These are phyloP conservation scores for Phaonia tiefii DNA, from an alignment of 2,888 invertebrate genomes.

Conservation along the genomic window DNA sequence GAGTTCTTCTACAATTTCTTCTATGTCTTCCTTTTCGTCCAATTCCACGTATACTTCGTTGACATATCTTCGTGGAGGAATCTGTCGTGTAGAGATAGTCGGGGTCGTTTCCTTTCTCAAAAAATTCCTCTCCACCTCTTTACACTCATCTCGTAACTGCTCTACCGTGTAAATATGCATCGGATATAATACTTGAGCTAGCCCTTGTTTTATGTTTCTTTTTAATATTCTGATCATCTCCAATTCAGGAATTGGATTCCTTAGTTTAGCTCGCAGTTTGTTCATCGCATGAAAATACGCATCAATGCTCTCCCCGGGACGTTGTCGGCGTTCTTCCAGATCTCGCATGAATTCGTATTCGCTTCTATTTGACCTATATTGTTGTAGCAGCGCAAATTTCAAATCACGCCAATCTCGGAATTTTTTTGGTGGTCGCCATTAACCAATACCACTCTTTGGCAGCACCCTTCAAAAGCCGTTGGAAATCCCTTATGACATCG, in stretches of 20 bases:
- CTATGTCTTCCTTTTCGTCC: background rate
- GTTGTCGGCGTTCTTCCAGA: conserved; percentile 24
- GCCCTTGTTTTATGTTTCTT: conserved; percentile 25
- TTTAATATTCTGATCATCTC: conserved; percentile 46
- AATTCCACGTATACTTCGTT: background rate
- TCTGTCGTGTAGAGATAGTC: too few relatives aligned
- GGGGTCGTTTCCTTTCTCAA: background rate
- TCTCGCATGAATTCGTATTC: conserved; percentile 39
- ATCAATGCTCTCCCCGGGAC: conserved; percentile 21
- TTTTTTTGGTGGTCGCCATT: background rate
- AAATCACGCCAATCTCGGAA: background rate
- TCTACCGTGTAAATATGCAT: conserved; percentile 27
- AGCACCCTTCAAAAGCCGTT: background rate
- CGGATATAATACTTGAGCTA: conserved; percentile 28
- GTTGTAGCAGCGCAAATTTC: conserved; percentile 2
- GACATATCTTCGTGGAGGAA: background rate
- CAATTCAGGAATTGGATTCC: conserved; percentile 1
- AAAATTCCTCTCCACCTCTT: conserved; percentile 32
- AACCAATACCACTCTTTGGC: background rate
- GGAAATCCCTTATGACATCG: background rate
- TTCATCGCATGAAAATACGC: conserved; percentile 37
- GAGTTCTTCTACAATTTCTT: too few relatives aligned
- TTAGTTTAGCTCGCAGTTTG: conserved; percentile 29
- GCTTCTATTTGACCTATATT: background rate
- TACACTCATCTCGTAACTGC: conserved; percentile 37